Evolutionary conservation across 2,113 vertebrate genomes (phyloP).

Genomic region (Plectropomus leopardus): DNA sequence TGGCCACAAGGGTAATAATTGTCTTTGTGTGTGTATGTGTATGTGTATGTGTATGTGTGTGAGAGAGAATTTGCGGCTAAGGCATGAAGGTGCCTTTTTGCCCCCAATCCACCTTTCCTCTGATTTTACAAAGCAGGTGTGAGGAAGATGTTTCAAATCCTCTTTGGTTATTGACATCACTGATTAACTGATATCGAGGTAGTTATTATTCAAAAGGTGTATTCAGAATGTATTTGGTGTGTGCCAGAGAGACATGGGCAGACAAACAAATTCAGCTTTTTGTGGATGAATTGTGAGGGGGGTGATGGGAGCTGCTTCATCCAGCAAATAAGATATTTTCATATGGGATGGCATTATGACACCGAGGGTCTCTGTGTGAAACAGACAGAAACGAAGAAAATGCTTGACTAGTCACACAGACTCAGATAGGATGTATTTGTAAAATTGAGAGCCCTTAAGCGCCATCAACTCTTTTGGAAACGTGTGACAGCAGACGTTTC

Average conservation of each 20-base stretch:
- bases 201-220: conserved; percentile 26
- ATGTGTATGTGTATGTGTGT: conserved; percentile 39
- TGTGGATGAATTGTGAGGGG: conserved; percentile 24
- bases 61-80: conserved; percentile 22
- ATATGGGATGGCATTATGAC: conserved; percentile 58
- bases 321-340: conserved; percentile 67
- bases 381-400: conserved; percentile 40
- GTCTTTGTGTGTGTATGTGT: conserved; percentile 35
- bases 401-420: conserved; percentile 50
- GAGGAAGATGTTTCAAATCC: conserved; percentile 44
- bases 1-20: conserved; percentile 82
- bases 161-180: conserved; percentile 53
- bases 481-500: conserved; percentile 28
- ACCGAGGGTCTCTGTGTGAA: conserved; percentile 19
- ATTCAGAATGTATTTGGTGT: conserved; percentile 55
- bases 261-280: conserved; percentile 53
- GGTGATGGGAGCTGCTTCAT: conserved; percentile 36
- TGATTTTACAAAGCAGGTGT: conserved; percentile 64
- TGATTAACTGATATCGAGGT: conserved; percentile 34
- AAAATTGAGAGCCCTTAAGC: conserved; percentile 41
- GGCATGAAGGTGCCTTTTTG: conserved; percentile 43
- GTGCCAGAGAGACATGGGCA: conserved; percentile 66
- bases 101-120: conserved; percentile 6
- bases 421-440: conserved; percentile 45
- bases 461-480: conserved; percentile 40